Evolutionary conservation across 2,113 vertebrate genomes (phyloP).

Genomic region (Meles meles): DNA sequence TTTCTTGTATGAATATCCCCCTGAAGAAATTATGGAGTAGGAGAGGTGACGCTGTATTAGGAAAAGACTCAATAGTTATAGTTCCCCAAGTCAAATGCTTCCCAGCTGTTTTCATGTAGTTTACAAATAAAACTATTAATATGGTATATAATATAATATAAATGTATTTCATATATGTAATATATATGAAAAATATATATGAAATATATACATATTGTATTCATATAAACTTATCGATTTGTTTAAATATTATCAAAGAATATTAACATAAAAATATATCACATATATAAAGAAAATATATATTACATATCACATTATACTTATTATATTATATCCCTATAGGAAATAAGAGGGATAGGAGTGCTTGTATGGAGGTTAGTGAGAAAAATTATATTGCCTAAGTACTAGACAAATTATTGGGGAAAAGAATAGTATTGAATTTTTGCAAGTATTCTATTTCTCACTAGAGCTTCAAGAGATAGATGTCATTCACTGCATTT

Average conservation of each 20-base stretch:
- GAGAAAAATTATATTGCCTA: neutral
- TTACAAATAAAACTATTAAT: neutral
- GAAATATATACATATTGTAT: neutral
- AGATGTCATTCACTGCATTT: neutral
- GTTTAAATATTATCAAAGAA: neutral
- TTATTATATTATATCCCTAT: neutral
- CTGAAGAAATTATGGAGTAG: neutral
- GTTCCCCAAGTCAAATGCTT: neutral
- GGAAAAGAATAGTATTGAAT: neutral
- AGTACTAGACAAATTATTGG: neutral
- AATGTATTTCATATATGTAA: no score
- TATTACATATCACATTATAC: neutral
- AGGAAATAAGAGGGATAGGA: neutral
- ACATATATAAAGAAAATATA: neutral
- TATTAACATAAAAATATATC: neutral
- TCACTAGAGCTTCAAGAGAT: neutral
- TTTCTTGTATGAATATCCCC: neutral
- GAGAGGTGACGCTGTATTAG: neutral
- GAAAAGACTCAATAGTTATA: neutral
- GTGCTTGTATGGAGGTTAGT: neutral
- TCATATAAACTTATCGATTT: neutral
- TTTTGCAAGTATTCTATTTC: neutral
- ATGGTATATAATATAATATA: neutral
- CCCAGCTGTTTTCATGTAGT: neutral
- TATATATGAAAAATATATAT: neutral